These are phyloP conservation scores for Coelinius sp. DNA, from an alignment of 2,888 invertebrate genomes.

Conservation along the genomic window DNA sequence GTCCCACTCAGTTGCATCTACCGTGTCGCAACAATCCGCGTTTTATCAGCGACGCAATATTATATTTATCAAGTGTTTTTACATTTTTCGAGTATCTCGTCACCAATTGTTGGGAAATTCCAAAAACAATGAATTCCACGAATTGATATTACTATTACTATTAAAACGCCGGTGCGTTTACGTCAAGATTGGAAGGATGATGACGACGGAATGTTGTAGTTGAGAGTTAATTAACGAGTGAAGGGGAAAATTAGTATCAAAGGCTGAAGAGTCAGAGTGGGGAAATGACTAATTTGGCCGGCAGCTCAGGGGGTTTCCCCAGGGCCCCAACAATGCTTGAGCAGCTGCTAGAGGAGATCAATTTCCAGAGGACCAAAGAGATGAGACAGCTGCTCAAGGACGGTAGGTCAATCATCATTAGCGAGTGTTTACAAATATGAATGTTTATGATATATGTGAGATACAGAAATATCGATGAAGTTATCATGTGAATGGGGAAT, in stretches of 20 bases:
- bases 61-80: background rate
- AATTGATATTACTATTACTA: constrained; percentile 8
- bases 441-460: background rate
- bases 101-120: background rate
- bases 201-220: constrained; percentile 14
- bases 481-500: background rate
- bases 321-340: constrained; percentile 82
- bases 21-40: constrained; percentile 4
- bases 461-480: background rate
- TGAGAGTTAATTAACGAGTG: constrained; percentile 13
- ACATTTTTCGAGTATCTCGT: background rate
- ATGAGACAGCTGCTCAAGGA: constrained; percentile 90
- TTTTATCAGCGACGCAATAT: constrained; percentile 3
- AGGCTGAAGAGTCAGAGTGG: background rate
- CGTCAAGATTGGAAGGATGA: background rate
- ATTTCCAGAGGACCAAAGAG: constrained; percentile 92
- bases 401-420: constrained; percentile 74
- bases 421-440: background rate
- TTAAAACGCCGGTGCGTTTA: background rate
- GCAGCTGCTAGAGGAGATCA: constrained; percentile 90
- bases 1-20: constrained; percentile 8
- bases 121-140: background rate
- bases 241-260: constrained; percentile 14
- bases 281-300: constrained; percentile 63
- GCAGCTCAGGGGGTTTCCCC: constrained; percentile 64